These are phyloP conservation scores for Chelidonichthys spinosus DNA, from an alignment of 2,797 vertebrate genomes.

Conservation along the genomic window DNA sequence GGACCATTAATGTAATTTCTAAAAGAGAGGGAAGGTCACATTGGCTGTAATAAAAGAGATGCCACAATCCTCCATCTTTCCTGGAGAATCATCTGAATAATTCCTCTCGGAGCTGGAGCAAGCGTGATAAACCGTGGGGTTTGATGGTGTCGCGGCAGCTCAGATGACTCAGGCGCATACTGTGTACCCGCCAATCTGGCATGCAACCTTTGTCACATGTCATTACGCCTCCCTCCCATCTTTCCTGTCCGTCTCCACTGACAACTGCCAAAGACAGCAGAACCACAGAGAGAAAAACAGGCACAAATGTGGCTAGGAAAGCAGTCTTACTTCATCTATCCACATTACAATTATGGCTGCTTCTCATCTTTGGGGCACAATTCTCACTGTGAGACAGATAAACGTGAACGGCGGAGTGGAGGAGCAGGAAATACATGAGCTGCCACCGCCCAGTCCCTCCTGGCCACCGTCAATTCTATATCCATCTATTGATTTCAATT, in stretches of 20 bases:
- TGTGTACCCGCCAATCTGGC: slow-evolving; percentile 78
- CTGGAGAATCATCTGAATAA: slow-evolving; percentile 24
- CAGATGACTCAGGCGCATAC: slow-evolving; percentile 72
- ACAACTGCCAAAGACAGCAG: slow-evolving; percentile 41
- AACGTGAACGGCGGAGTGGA: slow-evolving; percentile 16
- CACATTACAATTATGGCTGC: slow-evolving; percentile 6
- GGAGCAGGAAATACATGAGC: slow-evolving; percentile 32
- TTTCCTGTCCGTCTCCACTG: slow-evolving; percentile 63
- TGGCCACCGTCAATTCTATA: slow-evolving; percentile 52
- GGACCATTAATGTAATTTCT: not conserved
- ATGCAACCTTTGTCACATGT: slow-evolving; percentile 72
- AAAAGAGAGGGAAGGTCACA: not conserved
- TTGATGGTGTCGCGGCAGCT: slow-evolving; percentile 58
- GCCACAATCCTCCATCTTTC: slow-evolving; percentile 5
- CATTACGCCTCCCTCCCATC: slow-evolving; percentile 73
- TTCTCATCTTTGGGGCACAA: slow-evolving; percentile 7
- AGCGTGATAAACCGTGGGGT: slow-evolving; percentile 50
- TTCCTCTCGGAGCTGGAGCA: slow-evolving; percentile 37
- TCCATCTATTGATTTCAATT: slow-evolving; percentile 76
- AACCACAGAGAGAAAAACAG: slow-evolving; percentile 40
- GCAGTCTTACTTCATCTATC: slow-evolving; percentile 11
- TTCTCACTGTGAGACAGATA: slow-evolving; percentile 2
- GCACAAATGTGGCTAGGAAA: slow-evolving; percentile 2
- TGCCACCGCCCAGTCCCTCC: slow-evolving; percentile 28
- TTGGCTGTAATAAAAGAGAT: not conserved